These are phyloP conservation scores for Dendropsophus ebraccatus DNA, from an alignment of 2,113 vertebrate species.

Conservation along the genomic window DNA sequence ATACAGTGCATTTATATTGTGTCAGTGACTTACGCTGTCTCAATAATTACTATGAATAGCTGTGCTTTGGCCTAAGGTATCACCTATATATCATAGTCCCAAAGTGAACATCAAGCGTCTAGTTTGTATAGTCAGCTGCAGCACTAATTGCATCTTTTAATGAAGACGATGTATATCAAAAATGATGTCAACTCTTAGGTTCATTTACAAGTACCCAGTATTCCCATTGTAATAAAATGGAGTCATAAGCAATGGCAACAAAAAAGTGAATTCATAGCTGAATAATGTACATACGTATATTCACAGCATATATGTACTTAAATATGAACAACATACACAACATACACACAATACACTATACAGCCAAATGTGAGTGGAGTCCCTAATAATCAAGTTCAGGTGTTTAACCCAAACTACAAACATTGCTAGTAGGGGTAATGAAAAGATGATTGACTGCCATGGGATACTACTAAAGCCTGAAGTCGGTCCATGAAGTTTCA, in stretches of 20 bases:
- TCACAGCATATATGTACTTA: neutral
- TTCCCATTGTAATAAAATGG: neutral
- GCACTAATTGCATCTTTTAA: neutral
- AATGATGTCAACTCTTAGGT: neutral
- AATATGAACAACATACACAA: neutral
- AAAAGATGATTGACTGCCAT: too few species aligned
- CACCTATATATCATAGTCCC: neutral
- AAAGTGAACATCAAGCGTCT: neutral
- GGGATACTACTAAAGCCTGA: too few species aligned
- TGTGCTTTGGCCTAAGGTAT: neutral
- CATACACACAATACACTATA: too few species aligned
- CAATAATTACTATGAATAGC: neutral
- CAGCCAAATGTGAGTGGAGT: too few species aligned
- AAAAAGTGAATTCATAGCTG: neutral
- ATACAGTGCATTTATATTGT: neutral
- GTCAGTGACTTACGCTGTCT: slow-evolving; percentile 9
- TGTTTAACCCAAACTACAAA: too few species aligned
- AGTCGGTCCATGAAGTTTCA: too few species aligned
- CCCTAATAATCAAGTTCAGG: too few species aligned
- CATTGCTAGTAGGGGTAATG: too few species aligned
- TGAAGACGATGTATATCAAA: neutral
- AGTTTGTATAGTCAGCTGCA: neutral
- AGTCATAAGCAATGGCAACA: neutral
- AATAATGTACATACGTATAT: neutral
- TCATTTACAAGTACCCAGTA: neutral